A percentile compares a stretch with the other conserved stretches of the same genome.
Evolutionary conservation across 2,888 invertebrate species (phyloP).

Genomic region (Dryobotodes eremita): DNA sequence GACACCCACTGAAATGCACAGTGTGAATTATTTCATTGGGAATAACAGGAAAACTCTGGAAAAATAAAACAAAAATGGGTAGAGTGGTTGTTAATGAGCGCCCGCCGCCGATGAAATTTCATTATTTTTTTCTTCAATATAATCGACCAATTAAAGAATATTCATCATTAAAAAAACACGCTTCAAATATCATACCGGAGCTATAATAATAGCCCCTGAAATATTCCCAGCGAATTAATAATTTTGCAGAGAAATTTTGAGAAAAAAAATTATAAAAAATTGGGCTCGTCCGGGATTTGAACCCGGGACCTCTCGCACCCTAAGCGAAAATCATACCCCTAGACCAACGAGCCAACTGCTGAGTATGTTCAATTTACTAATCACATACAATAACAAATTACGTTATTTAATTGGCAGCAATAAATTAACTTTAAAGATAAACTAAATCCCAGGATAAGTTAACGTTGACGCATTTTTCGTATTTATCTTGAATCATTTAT

Average conservation of each 20-base stretch:
- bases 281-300: conserved; percentile 90
- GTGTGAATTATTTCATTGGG: not conserved
- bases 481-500: conserved; percentile 17
- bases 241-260: not conserved
- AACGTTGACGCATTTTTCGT: not conserved
- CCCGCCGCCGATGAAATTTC: not conserved
- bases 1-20: not conserved
- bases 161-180: conserved; percentile 60
- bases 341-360: conserved; percentile 87
- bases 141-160: conserved; percentile 43
- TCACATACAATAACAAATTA: not conserved
- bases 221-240: not conserved
- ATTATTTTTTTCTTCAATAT: conserved; percentile 11
- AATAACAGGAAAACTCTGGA: not conserved
- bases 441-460: conserved; percentile 17
- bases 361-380: not conserved
- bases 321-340: conserved; percentile 91
- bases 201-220: not conserved
- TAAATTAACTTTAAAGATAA: conserved; percentile 34
- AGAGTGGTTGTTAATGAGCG: conserved; percentile 31
- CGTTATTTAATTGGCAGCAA: not conserved
- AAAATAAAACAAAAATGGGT: not conserved
- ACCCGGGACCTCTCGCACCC: conserved; percentile 91
- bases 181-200: conserved; percentile 24
- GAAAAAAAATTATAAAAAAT: conserved; percentile 17